phyloP scores from a whole-genome alignment of 2,888 invertebrate genomes.

The Phymatocera aterrima region DNA sequence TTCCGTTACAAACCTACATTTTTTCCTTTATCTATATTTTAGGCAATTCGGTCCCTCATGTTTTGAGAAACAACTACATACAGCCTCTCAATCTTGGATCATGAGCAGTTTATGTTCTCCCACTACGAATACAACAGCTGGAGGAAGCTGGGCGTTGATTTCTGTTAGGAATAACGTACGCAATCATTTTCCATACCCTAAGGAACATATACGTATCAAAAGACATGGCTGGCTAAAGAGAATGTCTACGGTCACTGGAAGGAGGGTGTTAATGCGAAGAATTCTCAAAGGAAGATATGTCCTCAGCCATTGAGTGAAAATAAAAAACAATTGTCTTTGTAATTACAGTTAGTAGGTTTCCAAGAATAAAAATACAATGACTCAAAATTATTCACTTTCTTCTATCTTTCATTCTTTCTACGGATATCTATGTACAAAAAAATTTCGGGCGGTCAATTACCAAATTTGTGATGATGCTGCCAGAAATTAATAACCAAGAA shows the following conservation, averaged over 20 bases:
- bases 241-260: conserved; percentile 83
- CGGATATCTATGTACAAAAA: conserved; percentile 5
- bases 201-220: conserved; percentile 83
- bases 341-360: background rate
- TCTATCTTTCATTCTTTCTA: background rate
- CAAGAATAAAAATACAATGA: background rate
- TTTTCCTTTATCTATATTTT: background rate
- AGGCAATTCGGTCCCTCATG: conserved; percentile 4
- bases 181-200: conserved; percentile 85
- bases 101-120: background rate
- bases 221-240: conserved; percentile 84
- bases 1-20: background rate
- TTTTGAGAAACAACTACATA: conserved; percentile 8
- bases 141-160: conserved; percentile 63
- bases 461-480: too few species aligned
- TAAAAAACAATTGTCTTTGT: background rate
- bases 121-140: conserved; percentile 42
- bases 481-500: background rate
- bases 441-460: background rate
- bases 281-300: conserved; percentile 85
- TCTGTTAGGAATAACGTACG: conserved; percentile 76
- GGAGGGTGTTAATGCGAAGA: conserved; percentile 85
- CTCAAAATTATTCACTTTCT: background rate
- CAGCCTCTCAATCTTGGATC: conserved; percentile 6
- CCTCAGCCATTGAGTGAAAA: conserved; percentile 79